Evolutionary conservation across 2,113 vertebrate genomes (phyloP).

Genomic region (Dicerorhinus sumatrensis): DNA sequence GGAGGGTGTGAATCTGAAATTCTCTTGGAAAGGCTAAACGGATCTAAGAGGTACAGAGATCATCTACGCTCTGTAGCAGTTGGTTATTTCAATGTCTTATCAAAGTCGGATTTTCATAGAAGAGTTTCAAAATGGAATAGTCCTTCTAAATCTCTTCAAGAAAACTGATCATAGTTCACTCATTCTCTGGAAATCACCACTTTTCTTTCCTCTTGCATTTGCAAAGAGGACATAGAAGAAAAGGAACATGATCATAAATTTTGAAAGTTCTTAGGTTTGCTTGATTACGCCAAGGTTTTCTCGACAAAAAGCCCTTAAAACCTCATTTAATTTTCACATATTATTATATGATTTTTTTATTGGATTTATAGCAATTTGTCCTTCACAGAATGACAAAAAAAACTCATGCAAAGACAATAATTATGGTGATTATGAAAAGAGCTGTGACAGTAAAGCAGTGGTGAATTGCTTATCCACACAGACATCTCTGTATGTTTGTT

Average conservation of each 20-base stretch:
- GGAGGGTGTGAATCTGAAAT: background rate
- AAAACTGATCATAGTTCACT: background rate
- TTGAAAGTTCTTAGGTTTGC: constrained; percentile 23
- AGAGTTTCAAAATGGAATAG: background rate
- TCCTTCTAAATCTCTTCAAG: background rate
- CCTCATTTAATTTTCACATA: background rate
- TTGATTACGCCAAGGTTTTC: background rate
- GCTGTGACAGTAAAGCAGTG: background rate
- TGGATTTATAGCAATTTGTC: background rate
- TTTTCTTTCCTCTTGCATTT: background rate
- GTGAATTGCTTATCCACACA: background rate
- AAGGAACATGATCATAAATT: background rate
- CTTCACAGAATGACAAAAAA: background rate
- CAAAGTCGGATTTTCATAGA: constrained; percentile 17
- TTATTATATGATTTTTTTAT: constrained; percentile 7
- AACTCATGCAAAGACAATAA: background rate
- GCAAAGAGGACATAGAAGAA: background rate
- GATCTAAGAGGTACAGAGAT: background rate
- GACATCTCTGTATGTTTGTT: background rate
- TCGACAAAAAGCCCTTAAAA: background rate
- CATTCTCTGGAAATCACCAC: background rate
- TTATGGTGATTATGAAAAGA: background rate
- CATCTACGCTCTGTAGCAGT: background rate
- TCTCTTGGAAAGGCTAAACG: background rate
- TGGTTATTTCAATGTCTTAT: background rate